Evolutionary conservation across 2,888 invertebrate genomes (phyloP), one percentile per base, ranked within the genome.

Genomic region (Creontiades dilutus): DNA sequence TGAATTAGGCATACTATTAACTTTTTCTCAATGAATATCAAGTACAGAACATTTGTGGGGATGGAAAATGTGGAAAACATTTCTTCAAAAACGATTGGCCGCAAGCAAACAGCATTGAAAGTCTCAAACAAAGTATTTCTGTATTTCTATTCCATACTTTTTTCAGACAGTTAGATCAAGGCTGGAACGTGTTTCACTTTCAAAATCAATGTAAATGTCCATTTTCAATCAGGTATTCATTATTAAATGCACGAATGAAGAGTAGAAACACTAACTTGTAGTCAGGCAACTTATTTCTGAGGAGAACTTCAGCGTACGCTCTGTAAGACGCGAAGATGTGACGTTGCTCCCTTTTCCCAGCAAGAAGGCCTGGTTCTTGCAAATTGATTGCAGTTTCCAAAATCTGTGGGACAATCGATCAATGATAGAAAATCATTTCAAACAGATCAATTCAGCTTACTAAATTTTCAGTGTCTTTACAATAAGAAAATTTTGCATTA

Each of bases 331-430:
- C 85, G 16, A 78, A 90, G 16, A 91, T 47, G 28, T 86, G 81
- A 11, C 61, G 84, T 46, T 91, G 90, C 16, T 90, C 90, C 19
- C 61, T 19, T 19, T 86, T 84, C 11, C 90, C 87, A 12, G 88
- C 80, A 9, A 90, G 75, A 9, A 90, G 81, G 28, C 90, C 90
- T 23, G 91, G 55, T 52, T 89, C 85, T 19, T 85, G 80, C 28
- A 91, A 80, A 46, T 90, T 48, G 46, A 91, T 91, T 2, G 90
- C 84, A 11, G 90, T 90, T 81, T 94, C 93, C 55, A 95, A 93
- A 84, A 95, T 94, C 90, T 89, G 28, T 2, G 52, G 2, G 19
- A 80, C 4, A 28, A 28, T 27, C 16, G 1, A 1, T 7, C n/a
- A 80, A 80, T 52, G 52, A 16, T 7, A 52, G 3, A 37, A 4